These are phyloP conservation scores for Archaeoteleia sp. DNA, from an alignment of 2,888 invertebrate genomes.

Conservation along the genomic window DNA sequence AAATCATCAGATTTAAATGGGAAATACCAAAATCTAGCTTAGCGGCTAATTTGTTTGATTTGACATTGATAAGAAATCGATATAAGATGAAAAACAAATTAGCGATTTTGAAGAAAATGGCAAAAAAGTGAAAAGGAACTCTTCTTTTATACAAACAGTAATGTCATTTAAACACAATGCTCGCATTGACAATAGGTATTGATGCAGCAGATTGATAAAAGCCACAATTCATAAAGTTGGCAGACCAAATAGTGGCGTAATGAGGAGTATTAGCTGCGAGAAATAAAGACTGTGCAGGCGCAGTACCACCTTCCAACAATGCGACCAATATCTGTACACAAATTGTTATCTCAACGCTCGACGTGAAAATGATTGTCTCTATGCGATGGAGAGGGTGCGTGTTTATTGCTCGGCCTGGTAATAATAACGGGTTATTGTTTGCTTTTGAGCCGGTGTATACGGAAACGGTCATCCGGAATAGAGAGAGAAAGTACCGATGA, in stretches of 20 bases:
- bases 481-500: slow-evolving; percentile 20
- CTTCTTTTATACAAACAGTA: no score
- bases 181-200: slow-evolving; percentile 7
- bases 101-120: no score
- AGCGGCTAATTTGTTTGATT: no score
- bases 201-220: slow-evolving; percentile 11
- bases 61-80: no score
- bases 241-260: slow-evolving; percentile 34
- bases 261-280: slow-evolving; percentile 23
- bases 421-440: slow-evolving; percentile 67
- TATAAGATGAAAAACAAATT: no score
- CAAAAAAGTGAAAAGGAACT: no score
- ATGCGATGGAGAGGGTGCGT: slow-evolving; percentile 36
- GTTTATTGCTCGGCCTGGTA: slow-evolving; percentile 66
- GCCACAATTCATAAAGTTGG: slow-evolving; percentile 27
- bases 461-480: slow-evolving; percentile 46
- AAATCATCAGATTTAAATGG: no score
- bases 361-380: slow-evolving; percentile 33
- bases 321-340: slow-evolving; percentile 45
- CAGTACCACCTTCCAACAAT: slow-evolving; percentile 40
- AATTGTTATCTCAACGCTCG: slow-evolving; percentile 36
- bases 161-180: no score
- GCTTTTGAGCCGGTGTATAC: slow-evolving; percentile 27
- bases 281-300: slow-evolving; percentile 37
- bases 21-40: no score